Evolutionary conservation across 2,113 vertebrate genomes (phyloP).

Genomic region (Alouatta palliata): DNA sequence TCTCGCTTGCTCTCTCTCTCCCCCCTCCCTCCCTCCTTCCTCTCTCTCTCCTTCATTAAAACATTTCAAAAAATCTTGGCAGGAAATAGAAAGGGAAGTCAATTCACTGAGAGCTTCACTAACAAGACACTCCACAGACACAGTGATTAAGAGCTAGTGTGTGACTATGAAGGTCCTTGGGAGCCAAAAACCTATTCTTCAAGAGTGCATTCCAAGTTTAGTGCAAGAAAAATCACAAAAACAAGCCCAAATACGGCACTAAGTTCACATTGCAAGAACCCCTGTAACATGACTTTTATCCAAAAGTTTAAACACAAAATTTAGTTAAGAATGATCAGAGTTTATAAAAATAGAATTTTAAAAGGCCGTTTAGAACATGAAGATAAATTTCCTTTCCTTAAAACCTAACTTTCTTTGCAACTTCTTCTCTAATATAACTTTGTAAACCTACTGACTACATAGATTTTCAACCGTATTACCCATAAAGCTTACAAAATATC

Average conservation of each 20-base stretch:
- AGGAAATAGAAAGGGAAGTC: neutral
- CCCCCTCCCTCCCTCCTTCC: neutral
- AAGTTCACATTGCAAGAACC: neutral
- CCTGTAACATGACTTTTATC: neutral
- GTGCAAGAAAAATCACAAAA: slow-evolving; percentile 52
- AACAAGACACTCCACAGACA: slow-evolving; percentile 2
- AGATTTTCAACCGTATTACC: neutral
- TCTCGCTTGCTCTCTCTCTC: too few relatives aligned
- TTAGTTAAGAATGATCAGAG: neutral
- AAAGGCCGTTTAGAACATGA: neutral
- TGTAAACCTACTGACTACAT: neutral
- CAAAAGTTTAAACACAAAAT: slow-evolving; percentile 26
- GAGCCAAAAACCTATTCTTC: neutral
- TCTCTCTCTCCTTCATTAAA: neutral
- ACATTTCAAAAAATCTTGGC: slow-evolving; percentile 8
- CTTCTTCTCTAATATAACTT: neutral
- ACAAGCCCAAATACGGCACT: slow-evolving; percentile 7
- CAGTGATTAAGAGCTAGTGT: neutral
- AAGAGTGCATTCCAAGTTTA: neutral
- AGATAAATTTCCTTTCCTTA: slow-evolving; percentile 40
- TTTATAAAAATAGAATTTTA: slow-evolving; percentile 43
- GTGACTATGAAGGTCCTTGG: neutral
- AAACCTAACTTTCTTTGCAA: neutral
- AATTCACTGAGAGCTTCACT: neutral
- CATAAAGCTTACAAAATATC: neutral